A percentile compares a stretch with the other conserved stretches of the same genome.
phyloP scores from a whole-genome alignment of 1,140 invertebrate genomes.

The Cotesia typhae region DNA sequence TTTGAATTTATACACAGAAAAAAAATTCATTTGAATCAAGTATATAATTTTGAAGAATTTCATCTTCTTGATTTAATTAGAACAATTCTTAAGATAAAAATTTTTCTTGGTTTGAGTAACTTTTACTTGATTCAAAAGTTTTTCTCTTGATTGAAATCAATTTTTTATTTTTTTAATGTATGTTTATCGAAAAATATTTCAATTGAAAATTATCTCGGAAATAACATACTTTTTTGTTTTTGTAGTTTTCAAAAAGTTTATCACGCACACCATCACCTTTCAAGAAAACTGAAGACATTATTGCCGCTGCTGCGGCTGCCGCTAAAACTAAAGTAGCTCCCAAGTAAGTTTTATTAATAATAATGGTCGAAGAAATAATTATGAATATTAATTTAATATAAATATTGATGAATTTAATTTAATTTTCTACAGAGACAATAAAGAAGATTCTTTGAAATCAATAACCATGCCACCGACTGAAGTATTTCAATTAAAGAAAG shows the following conservation, averaged over 20 bases:
- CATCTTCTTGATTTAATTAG: too few species aligned
- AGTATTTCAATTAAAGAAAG: conserved; percentile 59
- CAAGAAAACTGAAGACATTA: conserved; percentile 79
- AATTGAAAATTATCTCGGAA: background rate
- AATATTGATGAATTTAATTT: conserved; percentile 21
- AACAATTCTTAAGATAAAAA: too few species aligned
- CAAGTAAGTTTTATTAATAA: conserved; percentile 49
- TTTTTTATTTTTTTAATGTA: too few species aligned
- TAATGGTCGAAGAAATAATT: background rate
- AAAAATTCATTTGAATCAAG: too few species aligned
- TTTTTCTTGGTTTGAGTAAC: too few species aligned
- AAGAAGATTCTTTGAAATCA: conserved; percentile 56
- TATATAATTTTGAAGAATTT: too few species aligned
- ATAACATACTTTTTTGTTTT: conserved; percentile 27
- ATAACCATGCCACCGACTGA: conserved; percentile 47
- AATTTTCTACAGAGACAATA: conserved; percentile 50
- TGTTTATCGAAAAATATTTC: too few species aligned
- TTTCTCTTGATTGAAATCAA: too few species aligned
- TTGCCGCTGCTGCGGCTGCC: conserved; percentile 52
- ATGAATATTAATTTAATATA: conserved; percentile 4
- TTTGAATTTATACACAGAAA: background rate
- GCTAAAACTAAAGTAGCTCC: conserved; percentile 52
- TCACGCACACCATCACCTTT: conserved; percentile 83
- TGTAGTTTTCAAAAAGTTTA: conserved; percentile 74
- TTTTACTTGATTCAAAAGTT: too few species aligned